These are phyloP conservation scores for Pseudomyrmex cubaensis DNA, from an alignment of 1,140 invertebrate species.

Conservation along the genomic window DNA sequence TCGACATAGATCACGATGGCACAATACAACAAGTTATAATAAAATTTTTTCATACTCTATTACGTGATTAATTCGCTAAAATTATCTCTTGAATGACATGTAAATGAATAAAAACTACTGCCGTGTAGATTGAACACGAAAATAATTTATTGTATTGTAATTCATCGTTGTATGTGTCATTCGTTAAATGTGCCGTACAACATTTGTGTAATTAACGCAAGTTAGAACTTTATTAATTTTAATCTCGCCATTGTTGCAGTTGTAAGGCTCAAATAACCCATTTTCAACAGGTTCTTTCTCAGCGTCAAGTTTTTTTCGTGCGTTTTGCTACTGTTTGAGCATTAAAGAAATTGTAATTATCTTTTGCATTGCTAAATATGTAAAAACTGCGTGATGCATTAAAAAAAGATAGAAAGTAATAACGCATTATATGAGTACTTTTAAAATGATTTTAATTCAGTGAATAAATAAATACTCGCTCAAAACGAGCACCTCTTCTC, in stretches of 20 bases:
- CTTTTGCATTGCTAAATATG: not conserved
- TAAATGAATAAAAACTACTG: no score
- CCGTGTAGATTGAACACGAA: not conserved
- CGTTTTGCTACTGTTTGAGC: not conserved
- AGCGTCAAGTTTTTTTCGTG: not conserved
- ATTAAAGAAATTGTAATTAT: constrained; percentile 23
- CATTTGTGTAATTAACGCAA: constrained; percentile 22
- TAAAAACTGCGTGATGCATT: not conserved
- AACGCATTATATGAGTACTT: not conserved
- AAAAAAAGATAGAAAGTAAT: not conserved
- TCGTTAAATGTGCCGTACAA: constrained; percentile 11
- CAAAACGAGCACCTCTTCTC: no score
- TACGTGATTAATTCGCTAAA: no score
- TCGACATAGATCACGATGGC: not conserved
- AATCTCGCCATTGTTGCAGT: constrained; percentile 30
- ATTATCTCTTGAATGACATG: no score
- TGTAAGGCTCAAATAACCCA: constrained; percentile 15
- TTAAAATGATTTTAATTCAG: no score
- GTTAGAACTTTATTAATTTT: constrained; percentile 42
- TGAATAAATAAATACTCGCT: no score
- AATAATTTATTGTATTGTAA: constrained; percentile 24
- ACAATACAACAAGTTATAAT: no score
- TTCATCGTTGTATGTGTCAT: constrained; percentile 1
- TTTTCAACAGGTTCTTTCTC: not conserved
- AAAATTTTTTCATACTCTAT: no score